Evolutionary conservation across 2,797 vertebrate genomes (phyloP).

Genomic region (Hemitrygon akajei): DNA sequence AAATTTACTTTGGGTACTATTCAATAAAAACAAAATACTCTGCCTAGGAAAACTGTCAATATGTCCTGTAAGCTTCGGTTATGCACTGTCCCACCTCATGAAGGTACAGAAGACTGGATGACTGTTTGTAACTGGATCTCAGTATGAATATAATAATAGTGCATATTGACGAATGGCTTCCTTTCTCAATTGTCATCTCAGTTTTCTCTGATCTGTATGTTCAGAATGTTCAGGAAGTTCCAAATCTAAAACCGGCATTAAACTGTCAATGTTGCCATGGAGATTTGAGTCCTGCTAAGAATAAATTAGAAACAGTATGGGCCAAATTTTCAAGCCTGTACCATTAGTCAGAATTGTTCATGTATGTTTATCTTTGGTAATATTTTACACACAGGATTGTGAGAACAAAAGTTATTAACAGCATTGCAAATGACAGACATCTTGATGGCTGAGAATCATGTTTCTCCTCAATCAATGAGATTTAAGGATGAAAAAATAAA

Average conservation of each 20-base stretch:
- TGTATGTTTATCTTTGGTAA: not conserved
- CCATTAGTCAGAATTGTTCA: not conserved
- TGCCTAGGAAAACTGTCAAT: not conserved
- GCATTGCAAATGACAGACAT: not conserved
- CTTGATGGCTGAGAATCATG: not conserved
- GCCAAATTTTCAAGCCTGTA: not conserved
- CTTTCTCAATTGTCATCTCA: not conserved
- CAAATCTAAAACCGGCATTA: not conserved
- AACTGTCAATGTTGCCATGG: not conserved
- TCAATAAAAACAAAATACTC: constrained; percentile 12
- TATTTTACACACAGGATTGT: not conserved
- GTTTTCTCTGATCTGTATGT: not conserved
- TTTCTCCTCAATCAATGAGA: not conserved
- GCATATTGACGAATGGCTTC: not conserved
- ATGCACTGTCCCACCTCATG: not conserved
- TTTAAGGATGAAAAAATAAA: not conserved
- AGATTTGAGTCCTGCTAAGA: constrained; percentile 11
- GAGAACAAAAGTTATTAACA: not conserved
- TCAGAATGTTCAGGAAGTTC: not conserved
- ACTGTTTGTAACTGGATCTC: not conserved
- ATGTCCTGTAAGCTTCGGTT: not conserved
- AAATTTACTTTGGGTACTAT: constrained; percentile 15
- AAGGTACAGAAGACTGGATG: not conserved
- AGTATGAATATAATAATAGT: constrained; percentile 11
- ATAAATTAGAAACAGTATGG: constrained; percentile 6